phyloP scores from a whole-genome alignment of 2,888 invertebrate genomes.

The Stictocephala bisonia region DNA sequence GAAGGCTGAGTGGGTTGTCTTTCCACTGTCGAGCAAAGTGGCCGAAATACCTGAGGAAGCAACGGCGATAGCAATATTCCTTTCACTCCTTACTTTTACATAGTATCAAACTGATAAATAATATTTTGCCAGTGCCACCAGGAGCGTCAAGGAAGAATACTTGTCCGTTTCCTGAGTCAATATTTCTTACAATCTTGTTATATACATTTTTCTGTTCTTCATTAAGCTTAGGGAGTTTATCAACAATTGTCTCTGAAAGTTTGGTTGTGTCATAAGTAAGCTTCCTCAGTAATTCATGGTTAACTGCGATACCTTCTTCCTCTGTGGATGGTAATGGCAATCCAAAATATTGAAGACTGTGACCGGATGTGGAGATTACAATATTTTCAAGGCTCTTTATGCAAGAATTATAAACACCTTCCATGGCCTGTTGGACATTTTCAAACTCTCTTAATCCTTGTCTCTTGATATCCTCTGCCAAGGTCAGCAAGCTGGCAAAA shows the following conservation, averaged over 20 bases:
- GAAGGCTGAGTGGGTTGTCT: constrained; percentile 17
- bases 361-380: neutral
- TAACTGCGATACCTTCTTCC: neutral
- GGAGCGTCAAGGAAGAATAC: constrained; percentile 32
- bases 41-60: constrained; percentile 5
- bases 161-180: neutral
- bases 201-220: neutral
- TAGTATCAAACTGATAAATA: constrained; percentile 4
- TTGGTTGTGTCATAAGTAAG: neutral
- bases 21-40: too few species aligned
- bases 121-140: constrained; percentile 31
- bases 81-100: neutral
- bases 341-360: constrained; percentile 41
- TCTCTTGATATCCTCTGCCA: neutral
- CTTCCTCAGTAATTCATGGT: constrained; percentile 1
- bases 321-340: neutral
- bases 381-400: constrained; percentile 44
- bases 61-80: constrained; percentile 15
- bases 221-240: neutral
- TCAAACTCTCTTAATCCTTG: neutral
- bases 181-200: neutral
- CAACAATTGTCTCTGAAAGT: constrained; percentile 2
- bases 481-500: constrained; percentile 1
- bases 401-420: constrained; percentile 56
- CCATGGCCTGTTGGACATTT: neutral